Percentiles rank a stretch among this genome's conserved stretches.
These are phyloP conservation scores for Bombyx mandarina DNA, from an alignment of 1,140 invertebrate species.

Conservation along the genomic window DNA sequence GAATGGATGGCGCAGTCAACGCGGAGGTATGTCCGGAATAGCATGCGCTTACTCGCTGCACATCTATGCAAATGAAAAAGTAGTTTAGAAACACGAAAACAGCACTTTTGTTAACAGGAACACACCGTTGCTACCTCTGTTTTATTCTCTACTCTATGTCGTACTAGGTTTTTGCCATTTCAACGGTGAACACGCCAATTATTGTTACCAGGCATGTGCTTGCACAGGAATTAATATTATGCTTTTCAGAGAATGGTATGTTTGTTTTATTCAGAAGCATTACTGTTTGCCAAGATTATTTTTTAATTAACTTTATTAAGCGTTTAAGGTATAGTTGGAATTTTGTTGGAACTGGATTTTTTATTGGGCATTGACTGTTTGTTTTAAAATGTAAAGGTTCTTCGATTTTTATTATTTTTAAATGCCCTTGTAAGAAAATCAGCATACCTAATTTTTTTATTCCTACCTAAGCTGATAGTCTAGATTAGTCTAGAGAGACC, in stretches of 20 bases:
- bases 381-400: no score
- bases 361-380: no score
- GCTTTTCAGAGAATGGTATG: constrained; percentile 27
- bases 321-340: no score
- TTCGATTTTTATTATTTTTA: no score
- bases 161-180: constrained; percentile 18
- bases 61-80: neutral
- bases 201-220: constrained; percentile 31
- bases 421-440: no score
- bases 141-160: constrained; percentile 29
- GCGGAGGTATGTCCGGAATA: constrained; percentile 51
- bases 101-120: neutral
- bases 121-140: constrained; percentile 20
- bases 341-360: no score
- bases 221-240: constrained; percentile 27
- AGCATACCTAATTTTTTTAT: no score
- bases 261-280: constrained; percentile 18
- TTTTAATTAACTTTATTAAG: no score
- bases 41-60: constrained; percentile 19
- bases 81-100: constrained; percentile 1
- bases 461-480: no score
- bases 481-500: no score
- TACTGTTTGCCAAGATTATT: neutral
- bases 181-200: constrained; percentile 16
- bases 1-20: constrained; percentile 63